Evolutionary conservation across 2,797 vertebrate genomes (phyloP).

Genomic region (Champsocephalus esox): DNA sequence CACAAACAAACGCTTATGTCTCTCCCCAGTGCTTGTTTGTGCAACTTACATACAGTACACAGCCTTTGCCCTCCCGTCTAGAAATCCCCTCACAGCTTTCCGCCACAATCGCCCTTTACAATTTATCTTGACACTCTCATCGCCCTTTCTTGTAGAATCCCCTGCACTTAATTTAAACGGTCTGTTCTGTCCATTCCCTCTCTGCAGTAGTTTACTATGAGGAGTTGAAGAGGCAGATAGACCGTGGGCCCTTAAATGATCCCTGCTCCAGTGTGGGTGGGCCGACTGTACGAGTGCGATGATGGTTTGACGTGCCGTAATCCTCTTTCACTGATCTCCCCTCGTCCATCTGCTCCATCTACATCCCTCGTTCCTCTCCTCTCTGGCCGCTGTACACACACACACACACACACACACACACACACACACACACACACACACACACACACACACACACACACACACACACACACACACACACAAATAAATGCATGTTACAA

Average conservation of each 20-base stretch:
- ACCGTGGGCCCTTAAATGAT: conserved; percentile 72
- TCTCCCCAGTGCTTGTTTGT: conserved; percentile 17
- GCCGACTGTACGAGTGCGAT: conserved; percentile 82
- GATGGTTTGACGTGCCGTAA: conserved; percentile 86
- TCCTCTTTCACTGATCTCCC: conserved; percentile 86
- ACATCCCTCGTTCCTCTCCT: conserved; percentile 66
- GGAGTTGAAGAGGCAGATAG: conserved; percentile 52
- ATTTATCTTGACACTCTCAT: conserved; percentile 56
- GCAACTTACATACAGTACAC: conserved; percentile 24
- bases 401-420: conserved; percentile 11
- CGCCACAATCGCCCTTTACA: conserved; percentile 56
- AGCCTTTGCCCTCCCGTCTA: conserved; percentile 34
- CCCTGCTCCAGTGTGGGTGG: conserved; percentile 76
- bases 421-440: conserved; percentile 13
- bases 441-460: conserved; percentile 13
- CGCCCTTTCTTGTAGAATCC: conserved; percentile 68
- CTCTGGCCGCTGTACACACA: conserved; percentile 36
- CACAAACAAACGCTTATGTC: neutral
- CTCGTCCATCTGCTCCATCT: conserved; percentile 85
- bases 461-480: conserved; percentile 3
- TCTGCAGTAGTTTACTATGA: conserved; percentile 64
- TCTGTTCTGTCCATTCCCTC: conserved; percentile 62
- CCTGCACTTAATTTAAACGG: conserved; percentile 72
- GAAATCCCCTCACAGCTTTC: conserved; percentile 62
- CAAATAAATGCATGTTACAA: neutral